Percentiles rank a stretch among this genome's conserved stretches.
Conservation (phyloP, 2,113 vertebrate genomes). For the Pituophis catenifer region DNA sequence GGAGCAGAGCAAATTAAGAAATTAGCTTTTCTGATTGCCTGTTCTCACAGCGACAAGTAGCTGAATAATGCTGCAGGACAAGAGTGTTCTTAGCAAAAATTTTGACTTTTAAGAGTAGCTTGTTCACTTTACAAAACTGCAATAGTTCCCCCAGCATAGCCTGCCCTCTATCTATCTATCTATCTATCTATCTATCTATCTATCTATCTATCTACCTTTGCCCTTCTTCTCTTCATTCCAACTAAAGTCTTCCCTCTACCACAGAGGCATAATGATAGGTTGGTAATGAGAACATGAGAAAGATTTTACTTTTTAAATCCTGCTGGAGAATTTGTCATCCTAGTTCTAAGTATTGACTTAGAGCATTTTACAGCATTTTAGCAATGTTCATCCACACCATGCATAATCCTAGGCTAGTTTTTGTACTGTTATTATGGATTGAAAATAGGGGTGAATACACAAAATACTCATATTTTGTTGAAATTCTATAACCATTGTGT, state of each 20-base stretch:
- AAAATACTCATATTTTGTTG: background rate
- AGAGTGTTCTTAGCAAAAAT: slow-evolving; percentile 72
- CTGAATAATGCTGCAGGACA: slow-evolving; percentile 82
- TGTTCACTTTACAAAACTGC: slow-evolving; percentile 68
- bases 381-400: background rate
- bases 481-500: background rate
- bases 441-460: background rate
- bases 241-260: background rate
- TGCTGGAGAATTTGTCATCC: slow-evolving; percentile 27
- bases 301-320: background rate
- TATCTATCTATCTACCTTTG: slow-evolving; percentile 14
- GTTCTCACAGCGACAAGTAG: slow-evolving; percentile 86
- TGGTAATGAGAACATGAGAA: background rate
- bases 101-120: slow-evolving; percentile 70
- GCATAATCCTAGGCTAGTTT: background rate
- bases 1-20: slow-evolving; percentile 93
- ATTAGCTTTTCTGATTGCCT: slow-evolving; percentile 91
- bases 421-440: background rate
- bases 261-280: slow-evolving; percentile 12
- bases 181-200: no score
- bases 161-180: slow-evolving; percentile 15
- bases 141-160: slow-evolving; percentile 56
- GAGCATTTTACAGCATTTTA: background rate
- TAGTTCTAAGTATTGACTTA: background rate
- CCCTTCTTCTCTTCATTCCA: slow-evolving; percentile 32